A percentile compares a stretch with the other conserved stretches of the same genome.
These are phyloP conservation scores for Zelostemma sp. DNA, from an alignment of 1,140 invertebrate genomes.

Conservation along the genomic window DNA sequence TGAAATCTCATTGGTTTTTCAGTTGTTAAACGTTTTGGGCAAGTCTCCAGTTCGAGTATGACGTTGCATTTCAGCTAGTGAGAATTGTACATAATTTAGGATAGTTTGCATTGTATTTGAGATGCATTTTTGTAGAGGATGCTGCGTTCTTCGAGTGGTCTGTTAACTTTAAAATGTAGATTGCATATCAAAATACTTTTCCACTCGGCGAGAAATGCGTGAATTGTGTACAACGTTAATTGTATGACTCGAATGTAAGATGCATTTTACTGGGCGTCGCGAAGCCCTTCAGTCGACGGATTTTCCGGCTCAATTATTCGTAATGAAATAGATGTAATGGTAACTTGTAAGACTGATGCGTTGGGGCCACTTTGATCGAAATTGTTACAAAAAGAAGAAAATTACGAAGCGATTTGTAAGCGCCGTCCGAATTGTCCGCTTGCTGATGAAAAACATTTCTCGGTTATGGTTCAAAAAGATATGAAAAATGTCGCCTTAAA, in stretches of 20 bases:
- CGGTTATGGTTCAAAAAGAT: slow-evolving; percentile 23
- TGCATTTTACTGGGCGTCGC: slow-evolving; percentile 13
- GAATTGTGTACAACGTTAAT: slow-evolving; percentile 2
- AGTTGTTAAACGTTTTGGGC: slow-evolving; percentile 10
- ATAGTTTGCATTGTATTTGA: slow-evolving; percentile 59
- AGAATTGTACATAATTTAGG: slow-evolving; percentile 35
- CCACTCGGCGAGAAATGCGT: slow-evolving; percentile 2
- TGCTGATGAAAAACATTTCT: slow-evolving; percentile 20
- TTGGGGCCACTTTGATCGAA: slow-evolving; percentile 58
- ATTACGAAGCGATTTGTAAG: slow-evolving; percentile 2
- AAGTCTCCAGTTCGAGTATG: slow-evolving; percentile 17
- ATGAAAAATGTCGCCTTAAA: background rate
- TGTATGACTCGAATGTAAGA: slow-evolving; percentile 5
- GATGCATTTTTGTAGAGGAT: slow-evolving; percentile 39
- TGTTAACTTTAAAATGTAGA: background rate
- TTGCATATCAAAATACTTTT: background rate
- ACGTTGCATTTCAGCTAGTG: slow-evolving; percentile 20
- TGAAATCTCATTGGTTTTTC: background rate
- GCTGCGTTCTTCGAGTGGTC: slow-evolving; percentile 13
- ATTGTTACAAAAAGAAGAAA: slow-evolving; percentile 16
- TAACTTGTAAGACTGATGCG: slow-evolving; percentile 63
- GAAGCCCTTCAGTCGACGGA: slow-evolving; percentile 15
- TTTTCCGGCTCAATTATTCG: slow-evolving; percentile 36
- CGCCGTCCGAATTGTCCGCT: slow-evolving; percentile 18
- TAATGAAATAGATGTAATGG: slow-evolving; percentile 20